Evolutionary conservation across 2,113 vertebrate species (phyloP).

Genomic region (Paramormyrops kingsleyae): DNA sequence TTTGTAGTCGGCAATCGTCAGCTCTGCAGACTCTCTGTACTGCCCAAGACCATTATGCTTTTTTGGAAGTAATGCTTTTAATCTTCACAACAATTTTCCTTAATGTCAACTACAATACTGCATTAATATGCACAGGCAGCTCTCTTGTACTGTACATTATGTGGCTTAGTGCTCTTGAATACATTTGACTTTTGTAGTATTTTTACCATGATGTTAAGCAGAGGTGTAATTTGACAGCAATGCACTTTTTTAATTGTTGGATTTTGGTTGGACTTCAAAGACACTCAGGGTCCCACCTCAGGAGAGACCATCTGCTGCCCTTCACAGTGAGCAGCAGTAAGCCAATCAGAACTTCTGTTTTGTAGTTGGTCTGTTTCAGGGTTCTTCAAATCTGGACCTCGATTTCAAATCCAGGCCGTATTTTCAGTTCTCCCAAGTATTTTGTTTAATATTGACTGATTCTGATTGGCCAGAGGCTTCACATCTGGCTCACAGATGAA

Average conservation of each 20-base stretch:
- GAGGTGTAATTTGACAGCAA: not conserved
- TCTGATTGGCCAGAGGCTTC: too few species aligned
- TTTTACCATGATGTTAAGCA: not conserved
- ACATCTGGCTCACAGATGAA: too few species aligned
- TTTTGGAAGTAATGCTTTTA: constrained; percentile 33
- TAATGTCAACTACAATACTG: not conserved
- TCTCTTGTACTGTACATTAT: not conserved
- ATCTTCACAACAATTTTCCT: not conserved
- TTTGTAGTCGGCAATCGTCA: constrained; percentile 53
- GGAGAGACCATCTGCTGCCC: not conserved
- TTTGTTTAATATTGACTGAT: too few species aligned
- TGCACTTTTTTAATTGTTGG: not conserved
- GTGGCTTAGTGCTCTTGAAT: not conserved
- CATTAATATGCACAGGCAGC: not conserved
- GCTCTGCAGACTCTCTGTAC: constrained; percentile 64
- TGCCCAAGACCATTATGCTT: constrained; percentile 59
- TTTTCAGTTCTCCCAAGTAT: too few species aligned
- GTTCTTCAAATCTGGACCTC: too few species aligned
- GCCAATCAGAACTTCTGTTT: not conserved
- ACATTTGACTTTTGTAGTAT: not conserved
- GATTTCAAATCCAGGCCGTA: too few species aligned
- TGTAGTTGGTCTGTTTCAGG: not conserved
- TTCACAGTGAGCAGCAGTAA: not conserved
- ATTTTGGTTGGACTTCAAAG: not conserved
- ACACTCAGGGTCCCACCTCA: not conserved